phyloP scores from a whole-genome alignment of 2,888 invertebrate genomes.

The Perithous albicinctus region DNA sequence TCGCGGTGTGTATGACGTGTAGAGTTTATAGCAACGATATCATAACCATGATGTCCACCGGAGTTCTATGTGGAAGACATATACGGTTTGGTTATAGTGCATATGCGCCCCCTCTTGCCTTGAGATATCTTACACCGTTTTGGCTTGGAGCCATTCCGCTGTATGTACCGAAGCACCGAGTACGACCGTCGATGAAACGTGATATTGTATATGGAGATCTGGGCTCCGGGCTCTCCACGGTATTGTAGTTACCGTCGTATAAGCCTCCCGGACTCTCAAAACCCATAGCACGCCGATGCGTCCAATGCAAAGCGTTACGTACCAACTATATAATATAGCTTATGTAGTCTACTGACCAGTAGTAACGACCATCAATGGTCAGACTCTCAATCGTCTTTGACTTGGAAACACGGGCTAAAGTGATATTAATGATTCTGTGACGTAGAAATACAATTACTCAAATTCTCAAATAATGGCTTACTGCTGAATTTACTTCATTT shows the following conservation, averaged over 20 bases:
- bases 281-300: constrained; percentile 3
- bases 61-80: constrained; percentile 20
- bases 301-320: background rate
- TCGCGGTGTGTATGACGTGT: constrained; percentile 21
- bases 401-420: too few relatives aligned
- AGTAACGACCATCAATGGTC: constrained; percentile 14
- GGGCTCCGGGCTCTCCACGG: constrained; percentile 37
- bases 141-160: constrained; percentile 59
- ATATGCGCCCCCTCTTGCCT: constrained; percentile 60
- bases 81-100: constrained; percentile 18
- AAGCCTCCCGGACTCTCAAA: constrained; percentile 34
- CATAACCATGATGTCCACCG: constrained; percentile 36
- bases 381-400: too few relatives aligned
- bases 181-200: constrained; percentile 64
- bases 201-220: constrained; percentile 60
- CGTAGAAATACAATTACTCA: too few relatives aligned
- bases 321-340: background rate
- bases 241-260: constrained; percentile 40
- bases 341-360: background rate
- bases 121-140: constrained; percentile 66
- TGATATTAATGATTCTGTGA: too few relatives aligned
- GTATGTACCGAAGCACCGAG: constrained; percentile 21
- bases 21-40: constrained; percentile 33
- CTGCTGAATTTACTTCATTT: too few relatives aligned
- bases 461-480: too few relatives aligned